Conservation (phyloP, 2,888 invertebrate genomes). For the Syrista parreyssii region DNA sequence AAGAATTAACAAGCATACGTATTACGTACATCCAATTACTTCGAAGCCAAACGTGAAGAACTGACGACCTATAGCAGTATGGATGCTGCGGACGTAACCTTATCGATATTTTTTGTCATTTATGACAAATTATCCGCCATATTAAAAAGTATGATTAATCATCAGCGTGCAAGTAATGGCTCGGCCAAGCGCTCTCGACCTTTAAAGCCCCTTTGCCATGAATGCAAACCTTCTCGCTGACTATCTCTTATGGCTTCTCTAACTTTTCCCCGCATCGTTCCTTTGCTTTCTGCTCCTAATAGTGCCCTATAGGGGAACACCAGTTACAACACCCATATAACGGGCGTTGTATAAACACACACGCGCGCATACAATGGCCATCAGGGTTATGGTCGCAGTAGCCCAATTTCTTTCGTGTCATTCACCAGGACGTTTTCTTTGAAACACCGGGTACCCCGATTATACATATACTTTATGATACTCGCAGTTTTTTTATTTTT, state of each 20-base stretch:
- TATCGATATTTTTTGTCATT: constrained; percentile 17
- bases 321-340: no score
- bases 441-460: background rate
- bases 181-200: background rate
- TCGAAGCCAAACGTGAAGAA: background rate
- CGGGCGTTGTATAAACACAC: no score
- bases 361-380: background rate
- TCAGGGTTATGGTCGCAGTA: background rate
- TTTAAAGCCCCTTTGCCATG: constrained; percentile 1
- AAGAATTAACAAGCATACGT: background rate
- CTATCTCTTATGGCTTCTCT: background rate
- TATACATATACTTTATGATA: background rate
- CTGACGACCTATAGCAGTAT: background rate
- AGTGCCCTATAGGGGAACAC: background rate
- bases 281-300: background rate
- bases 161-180: constrained; percentile 2
- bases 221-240: background rate
- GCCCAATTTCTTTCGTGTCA: background rate
- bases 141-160: constrained; percentile 16
- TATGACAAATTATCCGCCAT: constrained; percentile 15
- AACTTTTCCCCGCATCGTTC: background rate
- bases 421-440: background rate
- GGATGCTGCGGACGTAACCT: background rate
- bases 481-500: background rate
- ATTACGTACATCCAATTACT: background rate